phyloP scores from a whole-genome alignment of 1,140 invertebrate species.

The Dendrolimus punctatus region DNA sequence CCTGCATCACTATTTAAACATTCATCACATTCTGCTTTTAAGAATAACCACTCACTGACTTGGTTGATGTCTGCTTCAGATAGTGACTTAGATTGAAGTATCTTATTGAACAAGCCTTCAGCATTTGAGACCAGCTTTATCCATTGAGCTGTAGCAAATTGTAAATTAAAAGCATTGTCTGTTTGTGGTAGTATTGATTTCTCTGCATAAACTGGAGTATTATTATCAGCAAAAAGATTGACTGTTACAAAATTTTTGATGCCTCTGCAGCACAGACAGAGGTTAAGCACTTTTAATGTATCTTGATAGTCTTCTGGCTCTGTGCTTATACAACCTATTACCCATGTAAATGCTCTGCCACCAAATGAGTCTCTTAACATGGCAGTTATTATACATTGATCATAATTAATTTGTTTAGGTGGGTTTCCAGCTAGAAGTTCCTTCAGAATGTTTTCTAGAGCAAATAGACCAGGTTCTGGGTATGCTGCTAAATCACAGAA shows the following conservation, averaged over 20 bases:
- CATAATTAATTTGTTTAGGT: slow-evolving; percentile 74
- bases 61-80: slow-evolving; percentile 80
- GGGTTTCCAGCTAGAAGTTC: slow-evolving; percentile 73
- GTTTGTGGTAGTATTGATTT: slow-evolving; percentile 55
- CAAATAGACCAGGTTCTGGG: slow-evolving; percentile 75
- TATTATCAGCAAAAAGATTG: slow-evolving; percentile 78
- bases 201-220: slow-evolving; percentile 71
- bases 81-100: slow-evolving; percentile 74
- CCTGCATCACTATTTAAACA: slow-evolving; percentile 77
- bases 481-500: slow-evolving; percentile 78
- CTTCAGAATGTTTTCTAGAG: slow-evolving; percentile 76
- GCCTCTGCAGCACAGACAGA: slow-evolving; percentile 74
- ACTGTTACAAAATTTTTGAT: slow-evolving; percentile 79
- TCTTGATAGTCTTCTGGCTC: slow-evolving; percentile 75
- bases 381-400: slow-evolving; percentile 77
- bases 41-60: slow-evolving; percentile 88
- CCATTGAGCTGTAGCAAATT: slow-evolving; percentile 87
- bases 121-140: slow-evolving; percentile 87
- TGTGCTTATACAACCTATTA: slow-evolving; percentile 77
- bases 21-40: slow-evolving; percentile 89
- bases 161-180: slow-evolving; percentile 76
- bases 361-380: slow-evolving; percentile 80
- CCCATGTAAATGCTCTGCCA: slow-evolving; percentile 77
- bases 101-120: slow-evolving; percentile 85
- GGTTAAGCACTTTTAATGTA: slow-evolving; percentile 76